Conservation (phyloP, 2,113 vertebrate genomes). For the Python bivittatus region DNA sequence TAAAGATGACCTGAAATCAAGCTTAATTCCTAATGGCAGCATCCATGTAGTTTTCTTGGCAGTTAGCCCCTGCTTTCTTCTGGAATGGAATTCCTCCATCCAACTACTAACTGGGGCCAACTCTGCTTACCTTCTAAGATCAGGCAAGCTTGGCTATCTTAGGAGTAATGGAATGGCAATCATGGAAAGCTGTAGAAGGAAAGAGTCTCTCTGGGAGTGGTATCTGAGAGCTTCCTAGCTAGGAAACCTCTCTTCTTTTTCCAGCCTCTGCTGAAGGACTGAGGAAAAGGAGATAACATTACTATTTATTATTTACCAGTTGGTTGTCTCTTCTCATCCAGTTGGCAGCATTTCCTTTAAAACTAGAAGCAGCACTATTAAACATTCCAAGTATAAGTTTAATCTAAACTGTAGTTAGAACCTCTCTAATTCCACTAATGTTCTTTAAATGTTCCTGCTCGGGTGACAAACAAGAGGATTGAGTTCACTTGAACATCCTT, state of each 20-base stretch:
- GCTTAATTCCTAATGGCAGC: neutral
- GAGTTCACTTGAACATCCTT: neutral
- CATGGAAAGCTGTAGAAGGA: neutral
- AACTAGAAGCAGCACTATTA: neutral
- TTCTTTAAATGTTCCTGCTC: neutral
- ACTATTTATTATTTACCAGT: neutral
- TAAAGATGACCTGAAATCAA: neutral
- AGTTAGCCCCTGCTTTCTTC: neutral
- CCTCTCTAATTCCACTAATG: neutral
- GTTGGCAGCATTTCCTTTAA: neutral
- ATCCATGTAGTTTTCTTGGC: neutral
- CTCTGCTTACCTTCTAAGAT: neutral
- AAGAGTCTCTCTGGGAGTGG: neutral
- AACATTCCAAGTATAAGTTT: neutral
- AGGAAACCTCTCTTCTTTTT: neutral
- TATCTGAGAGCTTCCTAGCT: neutral
- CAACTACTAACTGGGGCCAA: neutral
- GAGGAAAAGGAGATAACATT: neutral
- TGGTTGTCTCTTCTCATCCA: neutral
- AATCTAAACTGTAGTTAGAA: neutral
- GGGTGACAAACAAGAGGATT: neutral
- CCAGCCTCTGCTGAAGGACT: neutral
- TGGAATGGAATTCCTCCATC: neutral
- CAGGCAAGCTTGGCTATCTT: neutral
- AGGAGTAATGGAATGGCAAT: neutral